Conservation (phyloP, 2,888 invertebrate genomes). For the Latrodectus hesperus region DNA sequence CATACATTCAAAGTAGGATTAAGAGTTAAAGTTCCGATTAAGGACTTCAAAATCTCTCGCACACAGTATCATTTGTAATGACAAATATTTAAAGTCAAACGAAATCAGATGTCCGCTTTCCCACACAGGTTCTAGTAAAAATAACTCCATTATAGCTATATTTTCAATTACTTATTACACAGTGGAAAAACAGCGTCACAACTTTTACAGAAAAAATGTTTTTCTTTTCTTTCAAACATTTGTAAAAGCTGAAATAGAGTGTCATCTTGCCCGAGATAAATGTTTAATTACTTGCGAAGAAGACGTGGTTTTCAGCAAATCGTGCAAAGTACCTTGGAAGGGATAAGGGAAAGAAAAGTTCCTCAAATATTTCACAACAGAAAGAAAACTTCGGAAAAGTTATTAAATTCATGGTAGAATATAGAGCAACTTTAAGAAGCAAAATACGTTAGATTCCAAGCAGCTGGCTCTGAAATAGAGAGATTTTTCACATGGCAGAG, state of each 20-base stretch:
- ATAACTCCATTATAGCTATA: too few relatives aligned
- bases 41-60: too few relatives aligned
- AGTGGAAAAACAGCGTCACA: too few relatives aligned
- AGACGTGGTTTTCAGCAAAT: not conserved
- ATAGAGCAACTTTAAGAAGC: conserved; percentile 18
- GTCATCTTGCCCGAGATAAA: conserved; percentile 33
- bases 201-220: not conserved
- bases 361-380: conserved; percentile 41
- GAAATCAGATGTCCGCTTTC: too few relatives aligned
- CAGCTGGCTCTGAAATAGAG: conserved; percentile 38
- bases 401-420: conserved; percentile 41
- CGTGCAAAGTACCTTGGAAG: not conserved
- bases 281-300: conserved; percentile 35
- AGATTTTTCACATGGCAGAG: conserved; percentile 30
- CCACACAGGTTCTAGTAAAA: too few relatives aligned
- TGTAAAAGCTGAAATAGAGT: conserved; percentile 11
- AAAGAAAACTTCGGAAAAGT: conserved; percentile 43
- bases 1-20: too few relatives aligned
- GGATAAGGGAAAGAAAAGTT: conserved; percentile 35
- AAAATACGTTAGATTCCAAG: conserved; percentile 9
- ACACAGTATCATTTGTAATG: too few relatives aligned
- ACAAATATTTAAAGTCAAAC: too few relatives aligned
- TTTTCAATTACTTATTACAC: too few relatives aligned
- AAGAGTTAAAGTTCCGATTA: too few relatives aligned
- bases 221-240: not conserved